Evolutionary conservation across 2,797 vertebrate genomes (phyloP).

Genomic region (Meriones psammophilus): DNA sequence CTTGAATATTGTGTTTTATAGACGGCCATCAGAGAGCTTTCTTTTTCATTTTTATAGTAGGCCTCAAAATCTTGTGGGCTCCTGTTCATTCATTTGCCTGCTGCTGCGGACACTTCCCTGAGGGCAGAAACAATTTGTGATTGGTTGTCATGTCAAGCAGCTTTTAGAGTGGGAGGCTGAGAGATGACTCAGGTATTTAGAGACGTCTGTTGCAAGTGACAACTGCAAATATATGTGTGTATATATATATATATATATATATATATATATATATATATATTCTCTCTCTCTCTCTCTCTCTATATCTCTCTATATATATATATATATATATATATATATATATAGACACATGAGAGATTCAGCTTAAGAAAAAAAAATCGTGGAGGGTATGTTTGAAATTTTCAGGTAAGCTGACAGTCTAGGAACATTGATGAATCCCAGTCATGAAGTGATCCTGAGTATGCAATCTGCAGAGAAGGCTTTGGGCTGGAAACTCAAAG

Average conservation of each 20-base stretch:
- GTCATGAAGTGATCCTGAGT: neutral
- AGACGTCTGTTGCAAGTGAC: neutral
- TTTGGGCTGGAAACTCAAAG: neutral
- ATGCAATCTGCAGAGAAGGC: neutral
- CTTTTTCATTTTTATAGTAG: constrained; percentile 72
- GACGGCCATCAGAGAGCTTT: constrained; percentile 53
- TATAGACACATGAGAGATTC: neutral
- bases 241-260: too few relatives aligned
- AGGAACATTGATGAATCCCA: neutral
- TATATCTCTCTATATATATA: too few relatives aligned
- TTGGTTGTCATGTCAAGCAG: neutral
- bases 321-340: too few relatives aligned
- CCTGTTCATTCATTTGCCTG: constrained; percentile 10
- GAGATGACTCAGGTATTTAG: neutral
- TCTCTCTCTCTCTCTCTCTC: too few relatives aligned
- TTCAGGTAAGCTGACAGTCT: neutral
- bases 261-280: too few relatives aligned
- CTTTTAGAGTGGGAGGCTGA: constrained; percentile 10
- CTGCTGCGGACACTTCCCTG: constrained; percentile 7
- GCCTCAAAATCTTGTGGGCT: constrained; percentile 31
- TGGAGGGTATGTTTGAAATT: neutral
- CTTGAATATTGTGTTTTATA: constrained; percentile 75
- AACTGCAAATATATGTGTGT: neutral
- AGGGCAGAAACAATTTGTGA: neutral
- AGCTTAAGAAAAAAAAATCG: neutral